Base-by-base conservation (phyloP, 2,113 vertebrate species). In the Urocitellus parryii region DNA sequence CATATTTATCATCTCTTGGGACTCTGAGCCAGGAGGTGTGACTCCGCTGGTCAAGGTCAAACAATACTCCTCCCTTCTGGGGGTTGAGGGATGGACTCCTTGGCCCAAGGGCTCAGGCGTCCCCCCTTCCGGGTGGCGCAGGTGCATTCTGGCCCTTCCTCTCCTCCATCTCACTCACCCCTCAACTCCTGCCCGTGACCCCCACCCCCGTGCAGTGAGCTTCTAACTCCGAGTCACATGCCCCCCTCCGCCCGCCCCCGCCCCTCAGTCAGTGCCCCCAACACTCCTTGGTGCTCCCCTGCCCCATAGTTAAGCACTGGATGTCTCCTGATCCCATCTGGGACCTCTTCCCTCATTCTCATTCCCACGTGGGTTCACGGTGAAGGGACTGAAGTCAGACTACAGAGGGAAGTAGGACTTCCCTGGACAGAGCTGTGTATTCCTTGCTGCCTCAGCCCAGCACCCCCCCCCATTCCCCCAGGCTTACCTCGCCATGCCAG, bases 301-400 rank as follows among this genome's bases (percentile, higher is more conserved):
- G 61, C 58, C 61, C 88, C 68, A 86, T 90, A 96, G 97, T 98
- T 88, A 94, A 97, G 97, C 97, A 98, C 97, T 98, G 97, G 97
- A 97, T 10, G 24, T 77, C 94, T 48, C 80, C 51, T 39, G 68
- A 76, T 34, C 86, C 90, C 80, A 73, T 67, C 70, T 48, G 90
- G 87, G 90, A 82, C 53, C 80, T 74, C 81, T 65, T 51, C 48
- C 1, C 74, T 27, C 32, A 61, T 56, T 61, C 82, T 74, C 67
- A 0, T 63, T 89, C 90, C 88, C 79, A 63, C 34, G 51, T 78
- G 95, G 95, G 87, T 77, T n/a, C 0, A 11, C 22, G 25, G 82
- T 25, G 78, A 95, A 88, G 86, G 84, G 81, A 76, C n/a, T 39
- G 12, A 97, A 20, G 89, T 88, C 90, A 88, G 89, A 92, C 72